Evolutionary conservation across 2,113 vertebrate species (phyloP).

Genomic region (Peromyscus polionotus): DNA sequence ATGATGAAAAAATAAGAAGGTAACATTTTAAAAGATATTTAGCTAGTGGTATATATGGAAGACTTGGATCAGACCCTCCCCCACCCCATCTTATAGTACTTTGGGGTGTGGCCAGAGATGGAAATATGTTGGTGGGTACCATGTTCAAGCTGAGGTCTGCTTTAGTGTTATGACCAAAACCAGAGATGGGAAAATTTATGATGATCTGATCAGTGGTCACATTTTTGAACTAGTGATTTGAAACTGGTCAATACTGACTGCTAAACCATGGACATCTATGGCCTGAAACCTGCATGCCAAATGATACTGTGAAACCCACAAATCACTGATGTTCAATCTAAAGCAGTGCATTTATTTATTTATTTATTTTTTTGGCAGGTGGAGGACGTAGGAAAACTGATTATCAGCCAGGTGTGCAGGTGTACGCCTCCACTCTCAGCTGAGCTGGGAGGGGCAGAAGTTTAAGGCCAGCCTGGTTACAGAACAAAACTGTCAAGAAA

Average conservation of each 20-base stretch:
- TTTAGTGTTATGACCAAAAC: background rate
- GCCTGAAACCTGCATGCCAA: background rate
- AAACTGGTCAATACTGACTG: background rate
- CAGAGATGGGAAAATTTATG: background rate
- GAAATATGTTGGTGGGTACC: background rate
- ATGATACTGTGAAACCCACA: background rate
- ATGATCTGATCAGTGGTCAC: background rate
- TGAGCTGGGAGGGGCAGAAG: background rate
- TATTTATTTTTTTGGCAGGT: too few relatives aligned
- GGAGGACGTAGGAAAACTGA: background rate
- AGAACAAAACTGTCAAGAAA: background rate
- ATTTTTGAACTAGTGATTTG: slow-evolving; percentile 7
- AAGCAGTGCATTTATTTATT: background rate
- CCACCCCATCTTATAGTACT: background rate
- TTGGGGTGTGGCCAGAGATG: background rate
- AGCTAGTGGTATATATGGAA: background rate
- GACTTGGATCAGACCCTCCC: background rate
- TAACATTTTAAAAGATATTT: slow-evolving; percentile 13
- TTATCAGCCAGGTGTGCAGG: background rate
- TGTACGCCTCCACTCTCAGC: background rate
- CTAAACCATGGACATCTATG: background rate
- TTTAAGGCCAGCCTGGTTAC: background rate
- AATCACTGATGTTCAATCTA: background rate
- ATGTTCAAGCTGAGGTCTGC: background rate
- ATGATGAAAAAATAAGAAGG: slow-evolving; percentile 22